These are phyloP conservation scores for Adoxophyes honmai DNA, from an alignment of 1,140 invertebrate genomes.

Conservation along the genomic window DNA sequence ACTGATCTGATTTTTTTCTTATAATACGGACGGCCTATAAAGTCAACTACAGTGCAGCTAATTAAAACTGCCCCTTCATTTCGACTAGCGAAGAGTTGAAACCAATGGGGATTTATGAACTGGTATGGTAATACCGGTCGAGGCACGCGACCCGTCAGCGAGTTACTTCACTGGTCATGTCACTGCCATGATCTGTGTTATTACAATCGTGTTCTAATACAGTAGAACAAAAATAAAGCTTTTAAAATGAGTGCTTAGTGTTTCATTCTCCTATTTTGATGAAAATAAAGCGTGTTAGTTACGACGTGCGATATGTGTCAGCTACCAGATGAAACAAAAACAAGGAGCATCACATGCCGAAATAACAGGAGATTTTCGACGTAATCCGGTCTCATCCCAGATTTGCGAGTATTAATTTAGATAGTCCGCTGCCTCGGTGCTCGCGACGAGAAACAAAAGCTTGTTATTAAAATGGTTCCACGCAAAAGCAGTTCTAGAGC, in stretches of 20 bases:
- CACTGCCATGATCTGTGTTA: too few species aligned
- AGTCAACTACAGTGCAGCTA: too few species aligned
- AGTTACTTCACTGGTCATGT: constrained; percentile 15
- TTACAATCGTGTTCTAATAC: too few species aligned
- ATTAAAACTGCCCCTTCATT: too few species aligned
- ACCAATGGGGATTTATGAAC: constrained; percentile 30
- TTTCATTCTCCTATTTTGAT: too few species aligned
- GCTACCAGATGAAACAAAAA: background rate
- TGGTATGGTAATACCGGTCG: constrained; percentile 18
- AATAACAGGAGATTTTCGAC: constrained; percentile 3
- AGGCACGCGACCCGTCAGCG: constrained; percentile 26
- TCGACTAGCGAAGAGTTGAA: too few species aligned
- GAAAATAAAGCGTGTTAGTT: too few species aligned
- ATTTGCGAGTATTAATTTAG: constrained; percentile 14
- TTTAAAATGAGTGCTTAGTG: too few species aligned
- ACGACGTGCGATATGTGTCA: too few species aligned
- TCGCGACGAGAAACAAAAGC: background rate
- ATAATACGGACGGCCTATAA: too few species aligned
- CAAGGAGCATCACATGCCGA: background rate
- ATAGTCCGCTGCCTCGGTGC: background rate
- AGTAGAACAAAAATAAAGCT: too few species aligned
- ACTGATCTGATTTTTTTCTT: too few species aligned
- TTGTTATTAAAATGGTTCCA: constrained; percentile 11
- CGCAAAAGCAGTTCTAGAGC: constrained; percentile 5
- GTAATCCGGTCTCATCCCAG: constrained; percentile 2